Percentiles rank a stretch among this genome's conserved stretches.
These are phyloP conservation scores for Caenorhabditis macrosperma DNA, from an alignment of 2,888 invertebrate species.

Conservation along the genomic window DNA sequence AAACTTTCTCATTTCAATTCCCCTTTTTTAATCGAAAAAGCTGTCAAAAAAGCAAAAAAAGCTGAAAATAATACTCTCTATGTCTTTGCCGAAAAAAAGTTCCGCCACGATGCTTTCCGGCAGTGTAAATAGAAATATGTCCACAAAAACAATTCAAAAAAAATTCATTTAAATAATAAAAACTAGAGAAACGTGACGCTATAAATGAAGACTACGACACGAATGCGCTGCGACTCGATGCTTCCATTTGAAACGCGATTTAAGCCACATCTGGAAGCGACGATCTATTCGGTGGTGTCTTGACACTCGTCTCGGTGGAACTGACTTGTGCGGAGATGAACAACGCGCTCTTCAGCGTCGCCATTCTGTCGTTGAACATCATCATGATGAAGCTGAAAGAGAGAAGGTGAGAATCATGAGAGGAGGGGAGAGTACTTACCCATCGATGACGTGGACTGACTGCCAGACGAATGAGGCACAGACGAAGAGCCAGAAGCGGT, in stretches of 20 bases:
- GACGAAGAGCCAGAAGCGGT: constrained; percentile 39
- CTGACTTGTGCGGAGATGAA: background rate
- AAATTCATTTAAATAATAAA: no score
- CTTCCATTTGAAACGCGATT: background rate
- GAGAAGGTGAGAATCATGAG: background rate
- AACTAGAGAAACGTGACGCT: no score
- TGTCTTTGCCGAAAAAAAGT: no score
- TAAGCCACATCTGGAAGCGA: constrained; percentile 2
- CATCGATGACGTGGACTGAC: constrained; percentile 32
- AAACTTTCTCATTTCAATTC: no score
- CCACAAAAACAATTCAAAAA: no score
- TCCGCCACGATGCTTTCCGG: no score
- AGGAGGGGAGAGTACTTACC: background rate
- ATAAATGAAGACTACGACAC: no score
- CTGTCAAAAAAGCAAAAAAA: no score
- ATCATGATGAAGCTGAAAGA: constrained; percentile 38
- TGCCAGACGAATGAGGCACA: constrained; percentile 39
- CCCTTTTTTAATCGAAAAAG: no score
- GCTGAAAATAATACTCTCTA: no score
- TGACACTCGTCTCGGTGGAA: background rate
- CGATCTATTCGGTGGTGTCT: background rate
- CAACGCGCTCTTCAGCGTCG: background rate
- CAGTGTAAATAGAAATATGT: no score
- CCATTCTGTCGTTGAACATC: constrained; percentile 35
- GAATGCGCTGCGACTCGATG: background rate